These are phyloP conservation scores for Coryphaenoides rupestris DNA, from an alignment of 2,113 vertebrate species.

Conservation along the genomic window DNA sequence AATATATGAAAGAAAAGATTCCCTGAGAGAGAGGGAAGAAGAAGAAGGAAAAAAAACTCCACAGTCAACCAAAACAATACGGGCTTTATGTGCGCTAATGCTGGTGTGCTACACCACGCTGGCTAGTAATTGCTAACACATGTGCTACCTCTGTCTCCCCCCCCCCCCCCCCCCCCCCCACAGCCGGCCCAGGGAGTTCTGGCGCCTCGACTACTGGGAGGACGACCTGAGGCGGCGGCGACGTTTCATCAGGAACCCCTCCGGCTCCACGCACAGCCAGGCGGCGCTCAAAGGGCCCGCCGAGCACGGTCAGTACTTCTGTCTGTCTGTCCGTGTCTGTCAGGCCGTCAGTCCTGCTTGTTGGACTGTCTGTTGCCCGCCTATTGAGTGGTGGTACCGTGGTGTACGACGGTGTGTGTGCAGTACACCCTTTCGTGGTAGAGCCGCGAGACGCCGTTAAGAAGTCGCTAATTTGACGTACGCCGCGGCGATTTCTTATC, in stretches of 20 bases:
- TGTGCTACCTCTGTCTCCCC: constrained; percentile 91
- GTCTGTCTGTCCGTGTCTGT: neutral
- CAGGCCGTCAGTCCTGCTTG: constrained; percentile 12
- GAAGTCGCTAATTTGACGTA: neutral
- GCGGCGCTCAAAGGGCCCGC: constrained; percentile 89
- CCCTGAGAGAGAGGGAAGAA: constrained; percentile 3
- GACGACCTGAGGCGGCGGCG: constrained; percentile 99
- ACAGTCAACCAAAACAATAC: constrained; percentile 84
- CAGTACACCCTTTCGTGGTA: no score
- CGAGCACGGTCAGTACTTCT: constrained; percentile 87
- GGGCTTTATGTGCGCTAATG: constrained; percentile 80
- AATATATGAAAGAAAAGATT: constrained; percentile 21
- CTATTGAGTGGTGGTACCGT: constrained; percentile 60
- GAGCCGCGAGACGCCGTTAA: constrained; percentile 54
- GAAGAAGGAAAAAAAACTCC: constrained; percentile 42
- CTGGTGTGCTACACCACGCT: constrained; percentile 83
- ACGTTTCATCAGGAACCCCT: constrained; percentile 95
- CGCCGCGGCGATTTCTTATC: no score
- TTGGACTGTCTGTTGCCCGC: neutral
- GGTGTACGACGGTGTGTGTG: constrained; percentile 50
- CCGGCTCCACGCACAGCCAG: constrained; percentile 96
- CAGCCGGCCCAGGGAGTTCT: constrained; percentile 97
- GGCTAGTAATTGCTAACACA: constrained; percentile 98
- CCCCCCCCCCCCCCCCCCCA: no score
- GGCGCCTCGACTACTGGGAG: constrained; percentile 99